These are phyloP conservation scores for Mormoops blainvillei DNA, from an alignment of 2,113 vertebrate genomes.

Conservation along the genomic window DNA sequence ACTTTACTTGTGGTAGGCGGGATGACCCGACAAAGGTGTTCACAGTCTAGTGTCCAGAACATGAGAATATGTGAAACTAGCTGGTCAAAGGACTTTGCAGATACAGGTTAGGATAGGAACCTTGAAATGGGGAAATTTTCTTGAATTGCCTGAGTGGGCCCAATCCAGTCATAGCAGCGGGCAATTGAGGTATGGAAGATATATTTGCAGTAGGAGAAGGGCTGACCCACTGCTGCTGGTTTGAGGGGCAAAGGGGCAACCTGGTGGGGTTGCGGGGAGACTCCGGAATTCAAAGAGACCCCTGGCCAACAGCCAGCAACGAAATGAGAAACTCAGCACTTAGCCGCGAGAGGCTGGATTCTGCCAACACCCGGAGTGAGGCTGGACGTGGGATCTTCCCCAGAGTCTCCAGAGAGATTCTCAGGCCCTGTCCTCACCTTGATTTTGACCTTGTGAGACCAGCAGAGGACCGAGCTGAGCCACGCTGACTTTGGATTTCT, in stretches of 20 bases:
- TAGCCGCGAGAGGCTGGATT: too few relatives aligned
- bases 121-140: neutral
- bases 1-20: neutral
- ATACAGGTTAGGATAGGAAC: neutral
- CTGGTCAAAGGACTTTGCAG: neutral
- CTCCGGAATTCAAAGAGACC: neutral
- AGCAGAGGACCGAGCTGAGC: neutral
- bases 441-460: neutral
- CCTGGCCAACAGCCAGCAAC: accelerated
- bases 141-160: neutral
- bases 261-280: too few relatives aligned
- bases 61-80: neutral
- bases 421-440: neutral
- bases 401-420: neutral
- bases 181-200: neutral
- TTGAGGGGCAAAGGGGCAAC: neutral
- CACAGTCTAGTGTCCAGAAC: neutral
- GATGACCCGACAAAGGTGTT: neutral
- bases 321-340: neutral
- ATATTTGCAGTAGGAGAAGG: accelerated
- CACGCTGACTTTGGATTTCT: accelerated
- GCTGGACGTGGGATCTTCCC: neutral
- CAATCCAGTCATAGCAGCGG: neutral
- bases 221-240: accelerated
- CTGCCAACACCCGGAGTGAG: neutral